A percentile compares a stretch with the other conserved stretches of the same genome.
phyloP scores from a whole-genome alignment of 2,888 invertebrate species.

The Pterostichus niger region DNA sequence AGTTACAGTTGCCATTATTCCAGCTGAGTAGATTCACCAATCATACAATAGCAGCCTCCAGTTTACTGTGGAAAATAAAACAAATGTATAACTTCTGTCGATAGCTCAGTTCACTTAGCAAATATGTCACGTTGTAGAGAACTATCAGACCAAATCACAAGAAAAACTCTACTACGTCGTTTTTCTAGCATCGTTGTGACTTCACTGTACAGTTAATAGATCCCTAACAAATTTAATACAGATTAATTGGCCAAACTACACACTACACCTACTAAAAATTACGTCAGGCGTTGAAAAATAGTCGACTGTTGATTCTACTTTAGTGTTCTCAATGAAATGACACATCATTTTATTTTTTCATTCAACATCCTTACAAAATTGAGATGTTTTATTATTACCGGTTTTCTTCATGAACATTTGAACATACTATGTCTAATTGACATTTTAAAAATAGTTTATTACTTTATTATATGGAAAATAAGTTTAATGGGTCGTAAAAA shows the following conservation, averaged over 20 bases:
- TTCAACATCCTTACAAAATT: neutral
- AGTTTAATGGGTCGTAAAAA: neutral
- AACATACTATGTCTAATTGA: neutral
- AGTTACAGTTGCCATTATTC: slow-evolving; percentile 64
- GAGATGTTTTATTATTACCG: neutral
- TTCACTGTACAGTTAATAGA: slow-evolving; percentile 21
- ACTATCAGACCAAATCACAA: slow-evolving; percentile 37
- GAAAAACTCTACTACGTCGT: slow-evolving; percentile 30
- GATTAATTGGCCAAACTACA: slow-evolving; percentile 58
- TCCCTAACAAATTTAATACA: slow-evolving; percentile 60
- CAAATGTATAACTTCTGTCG: neutral
- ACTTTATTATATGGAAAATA: neutral
- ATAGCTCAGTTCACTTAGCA: slow-evolving; percentile 33
- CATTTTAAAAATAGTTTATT: neutral
- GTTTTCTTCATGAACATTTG: neutral
- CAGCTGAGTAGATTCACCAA: slow-evolving; percentile 2
- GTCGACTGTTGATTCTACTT: slow-evolving; percentile 22
- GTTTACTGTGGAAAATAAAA: slow-evolving; percentile 60
- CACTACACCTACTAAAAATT: slow-evolving; percentile 60
- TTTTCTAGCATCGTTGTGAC: slow-evolving; percentile 26
- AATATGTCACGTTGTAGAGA: slow-evolving; percentile 49
- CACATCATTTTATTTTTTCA: slow-evolving; percentile 5
- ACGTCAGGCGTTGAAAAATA: slow-evolving; percentile 54
- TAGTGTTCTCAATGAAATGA: neutral
- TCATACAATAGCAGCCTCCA: slow-evolving; percentile 15